Evolutionary conservation across 2,113 vertebrate genomes (phyloP).

Genomic region (Ondatra zibethicus): DNA sequence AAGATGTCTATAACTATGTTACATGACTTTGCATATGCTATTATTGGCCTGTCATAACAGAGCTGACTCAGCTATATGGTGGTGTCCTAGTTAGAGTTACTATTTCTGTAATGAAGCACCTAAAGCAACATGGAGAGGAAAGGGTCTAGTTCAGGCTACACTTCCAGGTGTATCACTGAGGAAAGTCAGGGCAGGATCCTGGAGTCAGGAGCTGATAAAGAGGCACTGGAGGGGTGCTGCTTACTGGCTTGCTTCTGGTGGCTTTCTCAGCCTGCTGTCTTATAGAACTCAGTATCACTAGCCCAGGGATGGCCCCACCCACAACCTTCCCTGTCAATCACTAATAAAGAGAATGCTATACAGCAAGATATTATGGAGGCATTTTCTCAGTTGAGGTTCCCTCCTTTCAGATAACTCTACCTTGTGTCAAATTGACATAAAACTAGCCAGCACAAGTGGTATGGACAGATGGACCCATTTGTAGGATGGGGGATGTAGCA

Average conservation of each 20-base stretch:
- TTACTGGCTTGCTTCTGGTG: neutral
- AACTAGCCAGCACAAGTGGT: neutral
- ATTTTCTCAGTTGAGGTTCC: neutral
- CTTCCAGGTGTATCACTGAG: neutral
- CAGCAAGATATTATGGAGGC: neutral
- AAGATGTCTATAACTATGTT: neutral
- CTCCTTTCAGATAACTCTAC: neutral
- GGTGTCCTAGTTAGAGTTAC: neutral
- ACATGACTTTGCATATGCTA: neutral
- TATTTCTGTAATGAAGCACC: neutral
- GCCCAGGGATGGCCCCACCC: neutral
- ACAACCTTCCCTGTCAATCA: neutral
- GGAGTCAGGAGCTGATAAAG: neutral
- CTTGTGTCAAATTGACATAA: neutral
- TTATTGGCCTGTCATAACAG: neutral
- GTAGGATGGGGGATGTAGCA: neutral
- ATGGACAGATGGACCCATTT: neutral
- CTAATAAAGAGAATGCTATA: neutral
- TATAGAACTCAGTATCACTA: neutral
- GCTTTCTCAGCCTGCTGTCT: neutral
- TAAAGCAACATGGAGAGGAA: neutral
- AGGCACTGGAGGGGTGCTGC: neutral
- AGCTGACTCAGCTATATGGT: neutral
- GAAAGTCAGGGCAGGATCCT: neutral
- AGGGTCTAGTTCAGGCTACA: neutral